Conservation (phyloP, 2,797 vertebrate genomes). For the Phyllotis vaccarum region DNA sequence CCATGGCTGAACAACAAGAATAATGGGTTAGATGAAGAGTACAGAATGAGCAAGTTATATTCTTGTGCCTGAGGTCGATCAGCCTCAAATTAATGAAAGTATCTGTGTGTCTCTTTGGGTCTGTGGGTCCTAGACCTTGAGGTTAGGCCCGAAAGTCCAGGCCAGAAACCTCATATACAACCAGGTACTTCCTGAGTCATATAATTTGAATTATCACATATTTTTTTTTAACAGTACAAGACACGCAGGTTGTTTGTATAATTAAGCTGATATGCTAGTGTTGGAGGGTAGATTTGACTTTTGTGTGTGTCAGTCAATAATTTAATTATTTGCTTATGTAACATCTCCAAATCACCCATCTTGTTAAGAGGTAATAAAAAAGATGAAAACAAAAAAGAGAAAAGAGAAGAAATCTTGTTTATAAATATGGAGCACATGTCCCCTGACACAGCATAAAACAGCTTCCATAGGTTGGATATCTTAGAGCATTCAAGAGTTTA, state of each 20-base stretch:
- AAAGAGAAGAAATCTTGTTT: background rate
- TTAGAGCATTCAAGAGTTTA: slow-evolving; percentile 16
- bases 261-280: background rate
- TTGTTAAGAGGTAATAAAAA: slow-evolving; percentile 25
- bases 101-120: no score
- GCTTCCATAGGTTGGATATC: background rate
- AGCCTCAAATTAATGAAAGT: no score
- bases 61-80: no score
- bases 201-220: background rate
- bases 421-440: background rate
- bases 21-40: no score
- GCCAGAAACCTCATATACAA: no score
- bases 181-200: background rate
- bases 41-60: no score
- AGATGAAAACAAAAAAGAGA: slow-evolving; percentile 30
- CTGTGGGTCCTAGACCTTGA: no score
- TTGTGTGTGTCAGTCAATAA: background rate
- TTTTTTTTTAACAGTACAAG: background rate
- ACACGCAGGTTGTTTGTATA: background rate
- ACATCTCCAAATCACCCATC: background rate
- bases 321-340: background rate
- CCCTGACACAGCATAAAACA: background rate
- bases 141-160: no score
- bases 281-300: slow-evolving; percentile 3
- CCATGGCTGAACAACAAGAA: no score